These are phyloP conservation scores for Apodemia mormo DNA, from an alignment of 2,888 invertebrate species.

Conservation along the genomic window DNA sequence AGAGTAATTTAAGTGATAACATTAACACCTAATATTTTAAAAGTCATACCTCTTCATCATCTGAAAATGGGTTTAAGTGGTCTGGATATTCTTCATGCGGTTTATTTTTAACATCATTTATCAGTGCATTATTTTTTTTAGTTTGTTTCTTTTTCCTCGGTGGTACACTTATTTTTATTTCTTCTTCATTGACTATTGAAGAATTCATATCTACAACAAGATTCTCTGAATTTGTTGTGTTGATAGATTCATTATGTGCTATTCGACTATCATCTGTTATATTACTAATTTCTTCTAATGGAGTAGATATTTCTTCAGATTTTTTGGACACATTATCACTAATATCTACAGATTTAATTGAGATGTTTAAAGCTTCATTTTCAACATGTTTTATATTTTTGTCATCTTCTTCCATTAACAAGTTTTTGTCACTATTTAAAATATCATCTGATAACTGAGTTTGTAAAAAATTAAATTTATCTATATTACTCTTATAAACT, in stretches of 20 bases:
- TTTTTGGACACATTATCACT: slow-evolving; percentile 31
- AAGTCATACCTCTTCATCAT: slow-evolving; percentile 69
- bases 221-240: slow-evolving; percentile 35
- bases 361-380: slow-evolving; percentile 41
- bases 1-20: too few species aligned
- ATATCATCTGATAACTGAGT: slow-evolving; percentile 59
- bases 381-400: slow-evolving; percentile 41
- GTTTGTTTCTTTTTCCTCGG: slow-evolving; percentile 67
- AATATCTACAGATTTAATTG: slow-evolving; percentile 35
- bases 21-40: too few species aligned
- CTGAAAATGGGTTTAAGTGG: slow-evolving; percentile 92
- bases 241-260: slow-evolving; percentile 50
- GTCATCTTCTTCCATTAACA: slow-evolving; percentile 39
- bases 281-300: slow-evolving; percentile 51
- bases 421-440: slow-evolving; percentile 45
- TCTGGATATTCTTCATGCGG: slow-evolving; percentile 83
- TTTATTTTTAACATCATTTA: slow-evolving; percentile 19
- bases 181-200: slow-evolving; percentile 47
- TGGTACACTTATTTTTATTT: slow-evolving; percentile 65
- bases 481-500: slow-evolving; percentile 65
- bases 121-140: slow-evolving; percentile 3
- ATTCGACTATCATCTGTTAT: slow-evolving; percentile 69
- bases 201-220: slow-evolving; percentile 39
- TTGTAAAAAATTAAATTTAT: slow-evolving; percentile 64
- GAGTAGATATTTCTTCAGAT: slow-evolving; percentile 1